These are phyloP conservation scores for Orcinus orca DNA, from an alignment of 2,113 vertebrate species.

Conservation along the genomic window DNA sequence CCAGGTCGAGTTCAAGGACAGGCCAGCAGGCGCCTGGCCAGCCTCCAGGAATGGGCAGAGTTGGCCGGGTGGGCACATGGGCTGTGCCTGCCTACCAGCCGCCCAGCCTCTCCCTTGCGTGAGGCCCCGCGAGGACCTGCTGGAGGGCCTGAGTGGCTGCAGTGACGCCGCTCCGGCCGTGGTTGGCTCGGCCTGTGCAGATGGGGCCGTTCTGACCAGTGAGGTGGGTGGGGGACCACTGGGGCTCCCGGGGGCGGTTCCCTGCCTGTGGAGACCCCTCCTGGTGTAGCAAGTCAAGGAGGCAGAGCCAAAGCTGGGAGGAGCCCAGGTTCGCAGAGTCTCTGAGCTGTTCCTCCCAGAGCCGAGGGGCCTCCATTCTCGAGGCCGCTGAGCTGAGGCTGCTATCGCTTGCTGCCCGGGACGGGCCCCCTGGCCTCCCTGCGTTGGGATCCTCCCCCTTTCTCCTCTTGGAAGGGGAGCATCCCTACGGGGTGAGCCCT, in stretches of 20 bases:
- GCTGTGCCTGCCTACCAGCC: neutral
- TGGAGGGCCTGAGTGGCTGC: neutral
- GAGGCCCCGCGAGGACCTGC: neutral
- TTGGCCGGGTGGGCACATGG: rapidly evolving
- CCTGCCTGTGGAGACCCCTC: neutral
- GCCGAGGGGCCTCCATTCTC: rapidly evolving
- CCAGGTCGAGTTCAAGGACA: too few species aligned
- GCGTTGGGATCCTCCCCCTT: neutral
- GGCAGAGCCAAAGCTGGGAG: too few species aligned
- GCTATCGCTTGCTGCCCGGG: neutral
- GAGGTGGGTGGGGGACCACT: too few species aligned
- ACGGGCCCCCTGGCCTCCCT: neutral
- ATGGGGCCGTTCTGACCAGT: neutral
- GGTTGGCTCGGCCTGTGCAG: neutral
- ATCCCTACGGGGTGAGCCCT: neutral
- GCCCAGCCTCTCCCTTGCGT: neutral
- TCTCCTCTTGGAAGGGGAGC: neutral
- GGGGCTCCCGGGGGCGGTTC: neutral
- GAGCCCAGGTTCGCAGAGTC: neutral
- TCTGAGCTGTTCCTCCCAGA: neutral
- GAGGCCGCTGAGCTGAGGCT: too few species aligned
- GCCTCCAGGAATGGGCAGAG: neutral
- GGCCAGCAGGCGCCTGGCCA: neutral
- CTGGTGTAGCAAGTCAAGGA: too few species aligned
- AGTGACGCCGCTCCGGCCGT: neutral